A percentile compares a stretch with the other conserved stretches of the same genome.
Conservation (phyloP, 2,888 invertebrate genomes). For the Melinopterus prodromus region DNA sequence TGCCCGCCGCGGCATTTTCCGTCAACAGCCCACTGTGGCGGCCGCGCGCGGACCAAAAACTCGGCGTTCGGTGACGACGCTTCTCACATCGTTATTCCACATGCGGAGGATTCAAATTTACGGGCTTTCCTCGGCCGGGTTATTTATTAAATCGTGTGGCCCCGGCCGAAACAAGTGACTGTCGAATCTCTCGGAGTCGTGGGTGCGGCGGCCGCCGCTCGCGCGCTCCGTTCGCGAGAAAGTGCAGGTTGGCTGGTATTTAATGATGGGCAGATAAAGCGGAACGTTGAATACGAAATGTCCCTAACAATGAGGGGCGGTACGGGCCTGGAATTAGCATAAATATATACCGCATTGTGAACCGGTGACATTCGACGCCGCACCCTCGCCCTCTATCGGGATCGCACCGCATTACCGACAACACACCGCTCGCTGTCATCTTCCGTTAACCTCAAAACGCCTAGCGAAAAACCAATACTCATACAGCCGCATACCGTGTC, state of each 20-base stretch:
- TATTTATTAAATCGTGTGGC: not conserved
- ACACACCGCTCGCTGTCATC: conserved; percentile 5
- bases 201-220: not conserved
- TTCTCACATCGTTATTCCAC: not conserved
- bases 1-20: conserved; percentile 31
- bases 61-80: not conserved
- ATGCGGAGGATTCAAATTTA: not conserved
- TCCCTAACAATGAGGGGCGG: conserved; percentile 46
- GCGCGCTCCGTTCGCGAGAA: not conserved
- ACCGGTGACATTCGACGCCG: conserved; percentile 39
- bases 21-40: conserved; percentile 35
- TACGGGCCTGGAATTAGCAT: conserved; percentile 41
- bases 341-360: conserved; percentile 38
- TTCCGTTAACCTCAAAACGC: conserved; percentile 21
- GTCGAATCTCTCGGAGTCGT: not conserved
- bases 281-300: conserved; percentile 44
- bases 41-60: not conserved
- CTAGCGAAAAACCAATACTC: not conserved
- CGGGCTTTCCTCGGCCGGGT: conserved; percentile 17
- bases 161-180: conserved; percentile 4
- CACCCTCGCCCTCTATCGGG: conserved; percentile 29
- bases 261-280: conserved; percentile 43
- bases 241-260: conserved; percentile 37
- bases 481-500: no score
- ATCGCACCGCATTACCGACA: conserved; percentile 7